Evolutionary conservation across 2,797 vertebrate species (phyloP).

Genomic region (Coregonus sp.): DNA sequence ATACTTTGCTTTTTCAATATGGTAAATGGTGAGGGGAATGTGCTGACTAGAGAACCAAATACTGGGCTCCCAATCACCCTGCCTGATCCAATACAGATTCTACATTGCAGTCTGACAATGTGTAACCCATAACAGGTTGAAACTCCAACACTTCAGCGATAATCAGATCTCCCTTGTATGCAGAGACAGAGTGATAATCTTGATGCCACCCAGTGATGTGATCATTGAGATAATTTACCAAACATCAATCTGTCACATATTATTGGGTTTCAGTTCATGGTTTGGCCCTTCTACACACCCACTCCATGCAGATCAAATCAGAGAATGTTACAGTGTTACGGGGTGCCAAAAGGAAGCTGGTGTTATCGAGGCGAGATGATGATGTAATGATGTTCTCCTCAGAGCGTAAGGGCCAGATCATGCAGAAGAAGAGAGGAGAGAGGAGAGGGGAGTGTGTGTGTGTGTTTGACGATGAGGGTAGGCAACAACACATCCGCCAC

Average conservation of each 20-base stretch:
- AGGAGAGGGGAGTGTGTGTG: neutral
- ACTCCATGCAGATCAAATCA: neutral
- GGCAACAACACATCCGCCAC: no score
- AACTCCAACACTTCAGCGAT: neutral
- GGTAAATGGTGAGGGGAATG: no score
- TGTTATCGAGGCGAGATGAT: neutral
- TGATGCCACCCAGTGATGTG: neutral
- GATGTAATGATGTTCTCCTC: neutral
- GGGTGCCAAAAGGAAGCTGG: neutral
- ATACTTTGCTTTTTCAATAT: no score
- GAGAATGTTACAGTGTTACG: neutral
- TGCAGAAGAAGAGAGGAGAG: neutral
- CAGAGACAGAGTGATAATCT: neutral
- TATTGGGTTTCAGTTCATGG: neutral
- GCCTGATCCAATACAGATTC: neutral
- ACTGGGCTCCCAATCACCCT: neutral
- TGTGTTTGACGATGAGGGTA: neutral
- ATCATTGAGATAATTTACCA: neutral
- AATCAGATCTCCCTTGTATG: no score
- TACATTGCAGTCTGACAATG: neutral
- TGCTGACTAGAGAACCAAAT: no score
- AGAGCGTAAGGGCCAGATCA: neutral
- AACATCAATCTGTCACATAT: neutral
- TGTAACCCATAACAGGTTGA: neutral
- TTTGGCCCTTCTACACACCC: neutral